A percentile compares a stretch with the other conserved stretches of the same genome.
phyloP scores from a whole-genome alignment of 2,888 invertebrate genomes.

The Catotricha subobsoleta region DNA sequence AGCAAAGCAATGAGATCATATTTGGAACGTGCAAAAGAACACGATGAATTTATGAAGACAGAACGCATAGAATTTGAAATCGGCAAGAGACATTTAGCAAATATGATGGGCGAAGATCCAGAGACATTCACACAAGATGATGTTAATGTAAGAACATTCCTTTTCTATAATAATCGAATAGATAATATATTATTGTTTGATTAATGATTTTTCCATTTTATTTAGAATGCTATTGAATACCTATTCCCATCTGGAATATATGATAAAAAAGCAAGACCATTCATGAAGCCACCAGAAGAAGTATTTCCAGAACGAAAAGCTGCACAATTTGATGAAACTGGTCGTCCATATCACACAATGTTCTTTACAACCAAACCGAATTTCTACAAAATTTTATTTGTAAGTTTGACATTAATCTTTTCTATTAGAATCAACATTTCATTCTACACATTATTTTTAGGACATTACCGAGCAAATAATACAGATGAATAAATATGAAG shows the following conservation, averaged over 20 bases:
- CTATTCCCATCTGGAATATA: slow-evolving; percentile 90
- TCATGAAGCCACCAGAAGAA: slow-evolving; percentile 78
- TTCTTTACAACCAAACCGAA: slow-evolving; percentile 85
- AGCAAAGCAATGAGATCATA: slow-evolving; percentile 85
- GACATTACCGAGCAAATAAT: slow-evolving; percentile 51
- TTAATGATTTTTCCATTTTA: slow-evolving; percentile 12
- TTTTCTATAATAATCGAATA: neutral
- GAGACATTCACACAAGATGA: slow-evolving; percentile 76
- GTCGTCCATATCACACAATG: slow-evolving; percentile 75
- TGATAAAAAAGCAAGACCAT: slow-evolving; percentile 67
- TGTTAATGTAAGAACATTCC: slow-evolving; percentile 45
- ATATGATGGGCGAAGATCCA: slow-evolving; percentile 95
- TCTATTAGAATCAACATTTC: neutral
- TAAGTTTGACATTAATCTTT: slow-evolving; percentile 32
- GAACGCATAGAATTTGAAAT: slow-evolving; percentile 68
- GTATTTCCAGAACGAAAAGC: slow-evolving; percentile 69
- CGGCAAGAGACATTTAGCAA: slow-evolving; percentile 89
- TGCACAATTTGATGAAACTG: slow-evolving; percentile 78
- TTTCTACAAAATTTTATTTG: slow-evolving; percentile 67
- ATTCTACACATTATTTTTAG: slow-evolving; percentile 31
- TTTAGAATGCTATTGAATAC: slow-evolving; percentile 72
- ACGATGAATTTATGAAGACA: slow-evolving; percentile 67
- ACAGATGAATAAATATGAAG: slow-evolving; percentile 48
- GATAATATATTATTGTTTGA: slow-evolving; percentile 9
- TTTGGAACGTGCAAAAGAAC: slow-evolving; percentile 59